These are phyloP conservation scores for Graphium colonna DNA, from an alignment of 2,888 invertebrate species.

Conservation along the genomic window DNA sequence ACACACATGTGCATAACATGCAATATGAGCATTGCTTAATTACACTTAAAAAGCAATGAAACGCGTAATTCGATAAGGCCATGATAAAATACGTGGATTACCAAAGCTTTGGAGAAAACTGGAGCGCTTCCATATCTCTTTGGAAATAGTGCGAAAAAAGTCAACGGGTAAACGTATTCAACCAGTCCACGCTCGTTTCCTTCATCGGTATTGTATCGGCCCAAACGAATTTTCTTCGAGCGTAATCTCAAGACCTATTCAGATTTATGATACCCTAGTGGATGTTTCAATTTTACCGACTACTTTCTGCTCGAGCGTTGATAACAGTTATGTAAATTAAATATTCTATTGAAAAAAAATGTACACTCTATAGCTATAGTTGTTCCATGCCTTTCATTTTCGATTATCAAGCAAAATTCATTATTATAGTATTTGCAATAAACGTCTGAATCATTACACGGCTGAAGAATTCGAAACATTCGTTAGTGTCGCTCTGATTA, in stretches of 20 bases:
- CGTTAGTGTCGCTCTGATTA: slow-evolving; percentile 13
- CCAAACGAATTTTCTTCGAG: slow-evolving; percentile 34
- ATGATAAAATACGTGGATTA: slow-evolving; percentile 25
- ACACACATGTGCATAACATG: slow-evolving; percentile 1
- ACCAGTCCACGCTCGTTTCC: slow-evolving; percentile 43
- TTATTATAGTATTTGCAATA: slow-evolving; percentile 12
- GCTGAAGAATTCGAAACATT: slow-evolving; percentile 8
- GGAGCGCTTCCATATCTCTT: slow-evolving; percentile 28
- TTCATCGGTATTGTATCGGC: slow-evolving; percentile 44
- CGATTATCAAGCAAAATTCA: not conserved
- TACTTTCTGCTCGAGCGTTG: not conserved
- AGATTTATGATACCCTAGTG: slow-evolving; percentile 29
- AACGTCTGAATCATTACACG: not conserved
- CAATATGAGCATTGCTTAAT: slow-evolving; percentile 18
- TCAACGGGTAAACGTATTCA: slow-evolving; percentile 48
- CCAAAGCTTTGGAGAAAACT: slow-evolving; percentile 25
- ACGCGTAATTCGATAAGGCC: slow-evolving; percentile 22
- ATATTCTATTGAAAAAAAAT: not conserved
- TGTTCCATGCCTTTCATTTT: not conserved
- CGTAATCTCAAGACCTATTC: slow-evolving; percentile 35
- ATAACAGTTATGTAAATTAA: not conserved
- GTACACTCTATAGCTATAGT: not conserved
- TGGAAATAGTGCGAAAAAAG: slow-evolving; percentile 54
- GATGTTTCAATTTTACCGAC: slow-evolving; percentile 8
- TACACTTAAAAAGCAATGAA: slow-evolving; percentile 10